Evolutionary conservation across 2,888 invertebrate species (phyloP).

Genomic region (Calameuta filiformis): DNA sequence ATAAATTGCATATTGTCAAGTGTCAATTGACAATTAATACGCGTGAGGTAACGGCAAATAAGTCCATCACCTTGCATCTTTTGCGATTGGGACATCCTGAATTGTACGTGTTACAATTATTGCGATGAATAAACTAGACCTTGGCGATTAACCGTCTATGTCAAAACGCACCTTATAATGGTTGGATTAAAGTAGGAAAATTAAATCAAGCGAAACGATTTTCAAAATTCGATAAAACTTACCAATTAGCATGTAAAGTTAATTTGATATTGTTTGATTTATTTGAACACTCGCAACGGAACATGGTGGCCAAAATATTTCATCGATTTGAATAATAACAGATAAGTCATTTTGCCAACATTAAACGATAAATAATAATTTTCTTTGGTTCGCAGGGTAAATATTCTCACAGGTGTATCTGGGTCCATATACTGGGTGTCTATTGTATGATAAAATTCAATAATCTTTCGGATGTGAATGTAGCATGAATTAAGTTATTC

Average conservation of each 20-base stretch:
- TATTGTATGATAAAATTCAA: not conserved
- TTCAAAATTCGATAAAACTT: not conserved
- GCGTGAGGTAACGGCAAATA: not conserved
- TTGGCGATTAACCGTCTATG: not conserved
- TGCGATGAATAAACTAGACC: not conserved
- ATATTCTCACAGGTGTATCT: not conserved
- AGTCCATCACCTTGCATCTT: not conserved
- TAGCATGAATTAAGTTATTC: not conserved
- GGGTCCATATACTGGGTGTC: not conserved
- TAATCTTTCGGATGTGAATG: too few species aligned
- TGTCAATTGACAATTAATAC: not conserved
- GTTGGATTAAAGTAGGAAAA: not conserved
- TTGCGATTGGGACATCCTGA: not conserved
- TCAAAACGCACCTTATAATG: not conserved
- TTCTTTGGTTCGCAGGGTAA: not conserved
- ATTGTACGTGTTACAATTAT: not conserved
- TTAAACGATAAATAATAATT: not conserved
- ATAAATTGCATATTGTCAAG: not conserved
- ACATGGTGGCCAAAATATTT: not conserved
- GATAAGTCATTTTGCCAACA: not conserved
- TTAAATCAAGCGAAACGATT: not conserved
- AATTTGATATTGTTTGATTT: not conserved
- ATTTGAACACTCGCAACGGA: not conserved
- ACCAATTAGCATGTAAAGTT: not conserved
- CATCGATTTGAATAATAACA: not conserved